phyloP scores from a whole-genome alignment of 2,797 vertebrate genomes.

The Diglossa cyanea region DNA sequence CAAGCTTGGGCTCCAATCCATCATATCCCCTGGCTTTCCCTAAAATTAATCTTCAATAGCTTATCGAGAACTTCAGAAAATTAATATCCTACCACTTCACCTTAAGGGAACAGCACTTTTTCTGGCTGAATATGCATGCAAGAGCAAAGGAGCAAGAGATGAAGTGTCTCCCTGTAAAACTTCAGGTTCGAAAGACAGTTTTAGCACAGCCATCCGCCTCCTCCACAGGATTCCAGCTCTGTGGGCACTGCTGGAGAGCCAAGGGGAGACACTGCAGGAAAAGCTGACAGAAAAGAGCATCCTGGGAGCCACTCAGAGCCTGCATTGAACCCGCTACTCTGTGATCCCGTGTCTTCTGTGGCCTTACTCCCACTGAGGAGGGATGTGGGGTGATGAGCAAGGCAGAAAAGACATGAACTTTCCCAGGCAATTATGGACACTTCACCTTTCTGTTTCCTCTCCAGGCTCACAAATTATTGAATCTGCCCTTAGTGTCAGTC shows the following conservation, averaged over 20 bases:
- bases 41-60: constrained; percentile 74
- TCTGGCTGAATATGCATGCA: not conserved
- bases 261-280: not conserved
- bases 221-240: not conserved
- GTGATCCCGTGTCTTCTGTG: not conserved
- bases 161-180: not conserved
- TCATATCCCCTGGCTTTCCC: constrained; percentile 61
- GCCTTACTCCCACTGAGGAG: not conserved
- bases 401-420: not conserved
- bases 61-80: constrained; percentile 69
- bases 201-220: not conserved
- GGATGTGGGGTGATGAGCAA: not conserved
- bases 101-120: constrained; percentile 40
- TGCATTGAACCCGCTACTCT: not conserved
- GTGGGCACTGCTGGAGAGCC: not conserved
- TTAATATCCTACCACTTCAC: constrained; percentile 69
- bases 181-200: not conserved
- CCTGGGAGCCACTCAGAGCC: not conserved
- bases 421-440: not conserved
- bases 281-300: not conserved
- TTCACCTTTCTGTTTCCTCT: not conserved
- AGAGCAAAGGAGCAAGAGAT: not conserved
- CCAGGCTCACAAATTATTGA: not conserved
- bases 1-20: constrained; percentile 64
- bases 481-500: not conserved